Evolutionary conservation across 2,113 vertebrate genomes (phyloP).

Genomic region (Bubalus kerabau): DNA sequence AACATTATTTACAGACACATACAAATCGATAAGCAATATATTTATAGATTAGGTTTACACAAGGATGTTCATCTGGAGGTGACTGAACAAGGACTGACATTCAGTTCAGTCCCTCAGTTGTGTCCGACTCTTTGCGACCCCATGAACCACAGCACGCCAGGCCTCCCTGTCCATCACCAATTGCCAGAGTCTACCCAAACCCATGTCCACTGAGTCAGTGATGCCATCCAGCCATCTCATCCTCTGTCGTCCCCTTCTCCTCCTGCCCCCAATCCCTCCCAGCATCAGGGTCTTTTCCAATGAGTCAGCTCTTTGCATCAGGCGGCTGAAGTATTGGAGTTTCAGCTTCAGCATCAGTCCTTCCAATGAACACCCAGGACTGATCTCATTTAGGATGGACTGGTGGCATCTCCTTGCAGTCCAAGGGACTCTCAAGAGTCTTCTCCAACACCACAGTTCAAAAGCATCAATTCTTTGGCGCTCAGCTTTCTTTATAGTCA

Average conservation of each 20-base stretch:
- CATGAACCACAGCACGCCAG: not conserved
- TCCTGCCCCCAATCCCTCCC: not conserved
- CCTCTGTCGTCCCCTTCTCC: not conserved
- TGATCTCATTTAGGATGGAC: not conserved
- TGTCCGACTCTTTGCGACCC: not conserved
- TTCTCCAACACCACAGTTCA: not conserved
- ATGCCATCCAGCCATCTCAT: not conserved
- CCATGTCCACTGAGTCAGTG: not conserved
- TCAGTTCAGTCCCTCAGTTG: not conserved
- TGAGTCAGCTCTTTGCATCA: rapidly evolving
- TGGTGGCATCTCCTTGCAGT: not conserved
- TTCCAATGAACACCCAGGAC: not conserved
- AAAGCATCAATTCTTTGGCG: not conserved
- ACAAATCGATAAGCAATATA: not conserved
- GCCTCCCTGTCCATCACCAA: not conserved
- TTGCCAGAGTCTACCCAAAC: not conserved
- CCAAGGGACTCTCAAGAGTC: not conserved
- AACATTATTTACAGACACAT: not conserved
- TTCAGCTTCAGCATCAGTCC: not conserved
- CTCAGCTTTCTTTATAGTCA: not conserved
- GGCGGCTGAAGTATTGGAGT: not conserved
- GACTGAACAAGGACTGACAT: not conserved
- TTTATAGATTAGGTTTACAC: not conserved
- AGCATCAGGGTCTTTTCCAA: not conserved
- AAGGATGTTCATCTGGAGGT: not conserved